Evolutionary conservation across 1,140 invertebrate genomes (phyloP), one percentile per base, ranked within the genome.

Genomic region (Akabosia matsudoensis): DNA sequence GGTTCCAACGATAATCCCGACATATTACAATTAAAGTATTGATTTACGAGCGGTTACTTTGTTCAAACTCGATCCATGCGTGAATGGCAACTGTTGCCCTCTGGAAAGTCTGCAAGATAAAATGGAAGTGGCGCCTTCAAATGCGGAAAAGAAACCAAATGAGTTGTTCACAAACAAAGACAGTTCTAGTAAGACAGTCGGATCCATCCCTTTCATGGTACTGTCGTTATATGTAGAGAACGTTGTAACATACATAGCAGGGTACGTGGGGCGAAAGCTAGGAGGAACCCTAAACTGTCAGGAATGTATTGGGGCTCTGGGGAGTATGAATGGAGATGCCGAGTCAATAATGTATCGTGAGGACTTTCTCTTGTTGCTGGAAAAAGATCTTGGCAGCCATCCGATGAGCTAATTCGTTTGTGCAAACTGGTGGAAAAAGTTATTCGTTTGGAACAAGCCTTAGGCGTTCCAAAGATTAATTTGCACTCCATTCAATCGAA

Each of bases 1-100:
- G 83, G 85, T 0, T 82, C 78, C 70, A 85, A 84, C 76, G 84
- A 85, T 76, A 87, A 86, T 79, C 84, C 83, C 4, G 24, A 56
- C n/a, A 22, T 56, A n/a, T 3, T 56, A 4, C 54, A 56, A 56
- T 28, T 24, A 24, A 28, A n/a, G 16, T 14, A n/a, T 76, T 1
- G 1, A n/a, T 10, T 10, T 70, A 31, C 30, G 34, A 37, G 26
- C 10, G 45, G n/a, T 26, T 22, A 18, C 45, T 22, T 54, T 1
- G 4, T 4, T 13, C 22, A 28, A 45, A 33, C 22, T 24, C 2
- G 1, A 30, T 1, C 26, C 4, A 4, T 56, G 54, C 24, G 7
- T 7, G 24, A 56, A 3, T 22, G 54, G 54, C 24, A 56, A 56
- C 54, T 7, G 7, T 24, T 3, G 4, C 4, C 10, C 54, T 7